Base-by-base conservation (phyloP, 2,113 vertebrate genomes). In the Sterna hirundo region DNA sequence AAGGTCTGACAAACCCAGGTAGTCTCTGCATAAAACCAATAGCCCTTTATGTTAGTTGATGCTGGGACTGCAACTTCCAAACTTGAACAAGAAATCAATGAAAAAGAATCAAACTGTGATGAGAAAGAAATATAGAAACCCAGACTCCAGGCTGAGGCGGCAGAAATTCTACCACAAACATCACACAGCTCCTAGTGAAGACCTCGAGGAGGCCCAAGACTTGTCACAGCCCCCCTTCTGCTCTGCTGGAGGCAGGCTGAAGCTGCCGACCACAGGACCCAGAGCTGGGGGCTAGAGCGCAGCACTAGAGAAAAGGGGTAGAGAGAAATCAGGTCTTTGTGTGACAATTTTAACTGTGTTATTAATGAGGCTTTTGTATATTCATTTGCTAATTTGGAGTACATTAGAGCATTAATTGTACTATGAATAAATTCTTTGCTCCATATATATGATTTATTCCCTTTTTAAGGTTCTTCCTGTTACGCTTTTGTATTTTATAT, bases 71-170 rank as follows among this genome's bases (percentile, higher is more conserved):
- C 36, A 89, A 23, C 30, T 87, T 70, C 20, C 42, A 66, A 71
- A 54, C 27, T 40, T 21, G 13, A 82, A 34, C 1, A 1, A 22
- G 21, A 82, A 90, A 78, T 8, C 6, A 75, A 36, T 20, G 6
- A 75, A 78, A 70, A 93, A 36, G 38, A 44, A 61, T 29, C 0
- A 61, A 74, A 86, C 36, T 34, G 6, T 21, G 4, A 44, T 7
- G 3, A 64, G 38, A 40, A 40, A 90, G 4, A 85, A 87, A 65
- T 8, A 4, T 4, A 38, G 0, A 13, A 81, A 52, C 15, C 5
- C 19, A 69, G 19, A 36, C 22, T 42, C 0, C 0, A 77, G 32
- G 52, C 2, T 3, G 4, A 77, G 20, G 9, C 22, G 7, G 25
- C 25, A 81, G 64, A 81, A 86, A 77, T 46, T 71, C 51, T 16